A percentile compares a stretch with the other conserved stretches of the same genome.
phyloP scores from a whole-genome alignment of 2,888 invertebrate species.

The Abrostola triplasia region DNA sequence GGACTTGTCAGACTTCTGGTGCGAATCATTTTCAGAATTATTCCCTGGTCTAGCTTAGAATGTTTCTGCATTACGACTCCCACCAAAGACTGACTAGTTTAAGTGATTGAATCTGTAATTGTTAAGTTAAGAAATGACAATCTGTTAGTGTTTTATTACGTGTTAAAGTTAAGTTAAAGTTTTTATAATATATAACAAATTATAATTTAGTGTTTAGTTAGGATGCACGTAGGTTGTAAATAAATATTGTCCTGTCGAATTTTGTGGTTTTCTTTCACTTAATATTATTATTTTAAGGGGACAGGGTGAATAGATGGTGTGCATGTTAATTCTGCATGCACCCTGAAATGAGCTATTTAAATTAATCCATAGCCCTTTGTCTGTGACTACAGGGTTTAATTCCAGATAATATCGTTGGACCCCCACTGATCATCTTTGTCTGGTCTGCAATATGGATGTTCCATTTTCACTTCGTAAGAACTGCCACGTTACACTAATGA shows the following conservation, averaged over 20 bases:
- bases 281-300: too few relatives aligned
- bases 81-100: constrained; percentile 86
- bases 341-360: too few relatives aligned
- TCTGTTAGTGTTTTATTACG: constrained; percentile 54
- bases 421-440: too few relatives aligned
- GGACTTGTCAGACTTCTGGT: constrained; percentile 91
- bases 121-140: constrained; percentile 68
- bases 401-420: too few relatives aligned
- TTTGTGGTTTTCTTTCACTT: constrained; percentile 36
- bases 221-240: constrained; percentile 76
- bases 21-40: constrained; percentile 92
- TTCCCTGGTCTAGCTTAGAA: constrained; percentile 91
- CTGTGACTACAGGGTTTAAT: too few relatives aligned
- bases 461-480: too few relatives aligned
- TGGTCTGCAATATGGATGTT: too few relatives aligned
- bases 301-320: too few relatives aligned
- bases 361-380: too few relatives aligned
- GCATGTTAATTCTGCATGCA: neutral
- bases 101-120: constrained; percentile 60
- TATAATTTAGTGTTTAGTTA: constrained; percentile 58
- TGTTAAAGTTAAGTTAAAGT: constrained; percentile 52
- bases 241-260: constrained; percentile 64
- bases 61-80: constrained; percentile 69
- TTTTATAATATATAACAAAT: constrained; percentile 56
- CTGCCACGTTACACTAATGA: too few relatives aligned